Evolutionary conservation across 2,113 vertebrate genomes (phyloP), one percentile per base, ranked within the genome.

Genomic region (Boulengeromyrus knoepffleri): DNA sequence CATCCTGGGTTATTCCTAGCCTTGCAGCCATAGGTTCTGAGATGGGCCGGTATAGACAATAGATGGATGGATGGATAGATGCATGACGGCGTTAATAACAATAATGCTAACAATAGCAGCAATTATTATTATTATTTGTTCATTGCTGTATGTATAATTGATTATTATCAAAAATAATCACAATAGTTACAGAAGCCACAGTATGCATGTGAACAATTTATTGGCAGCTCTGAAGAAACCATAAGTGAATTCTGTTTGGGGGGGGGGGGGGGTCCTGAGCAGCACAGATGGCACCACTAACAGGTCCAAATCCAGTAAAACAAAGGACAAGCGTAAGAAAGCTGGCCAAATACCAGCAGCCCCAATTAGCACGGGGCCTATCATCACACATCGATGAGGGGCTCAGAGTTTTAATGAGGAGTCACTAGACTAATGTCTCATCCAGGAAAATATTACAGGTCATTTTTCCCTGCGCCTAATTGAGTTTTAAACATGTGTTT

Each of bases 401-500:
- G 10, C 49, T 87, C 85, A 6, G 13, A 6, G n/a, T 56, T 87
- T 31, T 87, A 52, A 87, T 36, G 49, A 53, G 27, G 19, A 50
- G n/a, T n/a, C 84, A n/a, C 84, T 27, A 21, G 7, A 5, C 27
- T 53, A 36, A 36, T 27, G 27, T 36, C 27, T 36, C 50, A 31
- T 87, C 49, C 56, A 90, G 52, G 52, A 85, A 85, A 53, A 84
- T 45, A n/a, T 47, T 88, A 49, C 12, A 86, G 85, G 53, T 10
- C 53, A 85, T 86, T 62, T 21, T 88, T 56, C 15, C 31, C 87
- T 10, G 36, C 13, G 49, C 49, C 49, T 49, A 50, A 49, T 50
- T 86, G 85, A 80, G 66, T 21, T 74, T 80, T 36, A 21, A 80
- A 77, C 88, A 89, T 89, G 88, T 89, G 88, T 80, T 89, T 52